Evolutionary conservation across 2,113 vertebrate genomes (phyloP), one percentile per base, ranked within the genome.

Genomic region (Chloropsis hardwickii): DNA sequence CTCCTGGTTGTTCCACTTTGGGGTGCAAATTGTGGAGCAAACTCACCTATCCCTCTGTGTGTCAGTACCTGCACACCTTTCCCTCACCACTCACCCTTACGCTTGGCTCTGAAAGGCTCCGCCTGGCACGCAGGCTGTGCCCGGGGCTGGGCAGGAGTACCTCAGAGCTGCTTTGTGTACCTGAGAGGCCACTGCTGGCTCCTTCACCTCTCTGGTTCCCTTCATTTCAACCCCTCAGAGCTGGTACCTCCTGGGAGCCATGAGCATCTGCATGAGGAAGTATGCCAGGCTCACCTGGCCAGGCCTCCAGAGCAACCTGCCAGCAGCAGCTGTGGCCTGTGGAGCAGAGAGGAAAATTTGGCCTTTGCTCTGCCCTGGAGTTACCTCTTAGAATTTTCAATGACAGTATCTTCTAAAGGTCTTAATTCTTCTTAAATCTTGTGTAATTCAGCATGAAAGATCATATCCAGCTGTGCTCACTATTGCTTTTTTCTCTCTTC

Each of bases 381-480:
- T 67, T 67, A 64, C 42, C 69, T 20, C 61, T 76, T 54, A 19
- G 70, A 88, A 95, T 94, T 81, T 74, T 89, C 81, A 89, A 61
- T 18, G 62, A 70, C 70, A 28, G 66, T 40, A 76, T 65, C 86
- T 93, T 92, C 91, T 65, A 67, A 96, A 93, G 84, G 65, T 83
- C 47, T 44, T 72, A 89, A 77, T 91, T 93, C 85, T 77, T 91
- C 95, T 95, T 95, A 87, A 96, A 76, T 37, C 39, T 83, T 31
- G 23, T 85, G 57, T 72, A 95, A 95, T 94, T 90, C 91, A 92
- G 33, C 85, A 93, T 96, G 94, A 95, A 95, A 95, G 83, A 76
- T 86, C 73, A 81, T 60, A 91, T 92, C 95, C 94, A 96, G 94
- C 95, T 94, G 95, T 70, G 94, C 57, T 92, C 77, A 47, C 71